Evolutionary conservation across 2,888 invertebrate species (phyloP), one percentile per base, ranked within the genome.

Genomic region (Drosophila putrida): DNA sequence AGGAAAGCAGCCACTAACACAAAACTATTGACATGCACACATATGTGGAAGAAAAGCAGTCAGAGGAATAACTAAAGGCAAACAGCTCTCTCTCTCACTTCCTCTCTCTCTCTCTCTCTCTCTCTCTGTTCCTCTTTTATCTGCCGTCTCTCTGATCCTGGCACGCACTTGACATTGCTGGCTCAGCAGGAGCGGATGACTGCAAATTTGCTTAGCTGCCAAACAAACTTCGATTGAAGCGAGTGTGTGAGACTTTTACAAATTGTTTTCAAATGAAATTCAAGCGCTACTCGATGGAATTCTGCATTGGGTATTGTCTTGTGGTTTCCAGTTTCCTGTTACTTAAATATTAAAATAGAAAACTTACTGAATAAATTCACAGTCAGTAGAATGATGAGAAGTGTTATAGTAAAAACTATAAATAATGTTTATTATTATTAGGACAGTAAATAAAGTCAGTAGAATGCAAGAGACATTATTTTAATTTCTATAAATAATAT

Each of bases 231-330:
- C 84, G 82, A 81, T 87, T 80, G 67, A 71, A 57, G 58, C 70
- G 71, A 59, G 53, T 60, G 53, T 69, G 53, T 62, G 65, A 66
- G 82, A 84, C 82, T 80, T 82, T 89, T 88, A 81, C 88, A 89
- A 89, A 89, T 89, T 89, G 88, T 89, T 89, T 89, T 89, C 75
- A 89, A 88, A 88, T 82, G 80, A 80, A 83, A 81, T 83, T 84
- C 82, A 80, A 82, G 63, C 71, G 55, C 64, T 63, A 75, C 43
- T 46, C 47, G 15, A 27, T 38, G 57, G 39, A 35, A 31, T 51
- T 54, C 68, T 50, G 50, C 65, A 53, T 11, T 33, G 60, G 49
- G 36, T 57, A 63, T 60, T 59, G 64, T 51, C 64, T 66, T 54
- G 58, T 36, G 60, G 68, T 43, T 46, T 31, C 10, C 33, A 44